Evolutionary conservation across 2,113 vertebrate genomes (phyloP).

Genomic region (Xiphias gladius): DNA sequence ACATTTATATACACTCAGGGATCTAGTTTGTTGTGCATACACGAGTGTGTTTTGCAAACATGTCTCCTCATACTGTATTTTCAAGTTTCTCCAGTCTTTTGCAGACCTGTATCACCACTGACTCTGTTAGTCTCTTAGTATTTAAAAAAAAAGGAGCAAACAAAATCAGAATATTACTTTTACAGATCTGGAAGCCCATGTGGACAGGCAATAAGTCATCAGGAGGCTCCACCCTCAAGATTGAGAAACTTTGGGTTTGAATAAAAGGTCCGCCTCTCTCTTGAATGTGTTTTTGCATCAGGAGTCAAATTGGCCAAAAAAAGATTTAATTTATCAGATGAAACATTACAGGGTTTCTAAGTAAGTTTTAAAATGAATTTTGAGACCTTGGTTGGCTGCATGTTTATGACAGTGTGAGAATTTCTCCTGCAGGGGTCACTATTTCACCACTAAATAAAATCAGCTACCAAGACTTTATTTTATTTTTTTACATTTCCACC

Average conservation of each 20-base stretch:
- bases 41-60: neutral
- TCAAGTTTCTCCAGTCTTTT: neutral
- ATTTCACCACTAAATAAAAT: slow-evolving; percentile 51
- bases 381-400: neutral
- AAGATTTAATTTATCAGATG: neutral
- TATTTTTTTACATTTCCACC: neutral
- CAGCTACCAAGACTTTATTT: neutral
- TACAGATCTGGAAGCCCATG: neutral
- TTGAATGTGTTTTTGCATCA: neutral
- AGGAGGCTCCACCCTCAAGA: neutral
- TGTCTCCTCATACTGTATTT: neutral
- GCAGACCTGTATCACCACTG: neutral
- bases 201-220: neutral
- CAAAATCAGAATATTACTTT: neutral
- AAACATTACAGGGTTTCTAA: neutral
- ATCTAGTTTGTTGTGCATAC: neutral
- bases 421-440: slow-evolving; percentile 62
- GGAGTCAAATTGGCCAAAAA: neutral
- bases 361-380: neutral
- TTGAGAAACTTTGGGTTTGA: neutral
- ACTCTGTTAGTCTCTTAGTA: neutral
- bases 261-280: neutral
- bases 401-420: neutral
- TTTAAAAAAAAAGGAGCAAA: neutral
- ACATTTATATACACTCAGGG: neutral